Evolutionary conservation across 2,113 vertebrate genomes (phyloP).

Genomic region (Columba livia): DNA sequence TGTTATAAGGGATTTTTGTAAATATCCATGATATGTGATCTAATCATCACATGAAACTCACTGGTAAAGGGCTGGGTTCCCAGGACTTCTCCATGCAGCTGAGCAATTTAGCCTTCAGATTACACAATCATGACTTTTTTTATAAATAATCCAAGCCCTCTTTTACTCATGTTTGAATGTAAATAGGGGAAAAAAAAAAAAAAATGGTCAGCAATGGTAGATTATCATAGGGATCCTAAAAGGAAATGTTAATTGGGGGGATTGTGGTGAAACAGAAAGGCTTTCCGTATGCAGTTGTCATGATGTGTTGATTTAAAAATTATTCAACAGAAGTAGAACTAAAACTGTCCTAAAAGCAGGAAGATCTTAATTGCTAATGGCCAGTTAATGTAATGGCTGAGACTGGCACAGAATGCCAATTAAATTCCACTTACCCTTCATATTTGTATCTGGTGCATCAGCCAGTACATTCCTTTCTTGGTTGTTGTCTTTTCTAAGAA

Average conservation of each 20-base stretch:
- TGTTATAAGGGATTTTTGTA: background rate
- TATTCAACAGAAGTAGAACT: background rate
- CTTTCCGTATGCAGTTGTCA: background rate
- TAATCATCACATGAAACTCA: background rate
- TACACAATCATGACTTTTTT: rapidly evolving
- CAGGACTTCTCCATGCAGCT: rapidly evolving
- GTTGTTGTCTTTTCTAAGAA: background rate
- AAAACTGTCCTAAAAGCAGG: background rate
- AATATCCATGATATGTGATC: background rate
- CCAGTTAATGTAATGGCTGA: background rate
- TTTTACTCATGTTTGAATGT: background rate
- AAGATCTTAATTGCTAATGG: background rate
- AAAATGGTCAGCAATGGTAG: background rate
- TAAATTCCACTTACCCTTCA: background rate
- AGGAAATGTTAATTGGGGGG: rapidly evolving
- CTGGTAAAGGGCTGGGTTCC: rapidly evolving
- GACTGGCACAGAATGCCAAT: background rate
- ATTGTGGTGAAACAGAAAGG: background rate
- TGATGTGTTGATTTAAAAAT: background rate
- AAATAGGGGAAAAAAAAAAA: background rate
- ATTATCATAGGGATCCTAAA: background rate
- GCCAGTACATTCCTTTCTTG: background rate
- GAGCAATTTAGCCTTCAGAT: background rate
- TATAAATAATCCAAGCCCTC: background rate
- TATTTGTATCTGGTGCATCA: background rate